These are phyloP conservation scores for Luperina testacea DNA, from an alignment of 2,888 invertebrate species.

Conservation along the genomic window DNA sequence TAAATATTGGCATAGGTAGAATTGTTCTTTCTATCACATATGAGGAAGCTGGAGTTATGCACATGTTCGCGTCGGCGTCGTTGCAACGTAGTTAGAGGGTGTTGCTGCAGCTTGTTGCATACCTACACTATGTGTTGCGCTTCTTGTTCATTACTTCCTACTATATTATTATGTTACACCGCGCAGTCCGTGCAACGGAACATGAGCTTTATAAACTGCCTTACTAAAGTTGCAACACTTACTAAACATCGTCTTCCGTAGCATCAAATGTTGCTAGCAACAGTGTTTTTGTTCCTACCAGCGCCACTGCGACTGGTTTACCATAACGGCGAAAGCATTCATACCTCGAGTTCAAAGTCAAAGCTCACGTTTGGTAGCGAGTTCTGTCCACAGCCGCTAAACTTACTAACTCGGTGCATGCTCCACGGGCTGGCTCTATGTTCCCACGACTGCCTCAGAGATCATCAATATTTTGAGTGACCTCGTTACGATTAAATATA, in stretches of 20 bases:
- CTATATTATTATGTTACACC: neutral
- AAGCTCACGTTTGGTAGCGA: constrained; percentile 27
- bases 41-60: no score
- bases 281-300: neutral
- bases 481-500: constrained; percentile 5
- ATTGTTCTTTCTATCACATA: no score
- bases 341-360: neutral
- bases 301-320: neutral
- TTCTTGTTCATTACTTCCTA: constrained; percentile 1
- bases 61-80: neutral
- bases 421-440: neutral
- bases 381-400: constrained; percentile 12
- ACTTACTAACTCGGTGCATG: constrained; percentile 18
- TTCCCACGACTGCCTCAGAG: neutral
- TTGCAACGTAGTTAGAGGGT: neutral
- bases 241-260: neutral
- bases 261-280: neutral
- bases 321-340: neutral
- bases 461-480: neutral
- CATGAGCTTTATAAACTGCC: neutral
- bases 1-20: no score
- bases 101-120: constrained; percentile 26
- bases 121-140: constrained; percentile 3
- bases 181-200: neutral
- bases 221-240: neutral